Base-by-base conservation (phyloP, 2,888 invertebrate species). In the Latrodectus elegans region DNA sequence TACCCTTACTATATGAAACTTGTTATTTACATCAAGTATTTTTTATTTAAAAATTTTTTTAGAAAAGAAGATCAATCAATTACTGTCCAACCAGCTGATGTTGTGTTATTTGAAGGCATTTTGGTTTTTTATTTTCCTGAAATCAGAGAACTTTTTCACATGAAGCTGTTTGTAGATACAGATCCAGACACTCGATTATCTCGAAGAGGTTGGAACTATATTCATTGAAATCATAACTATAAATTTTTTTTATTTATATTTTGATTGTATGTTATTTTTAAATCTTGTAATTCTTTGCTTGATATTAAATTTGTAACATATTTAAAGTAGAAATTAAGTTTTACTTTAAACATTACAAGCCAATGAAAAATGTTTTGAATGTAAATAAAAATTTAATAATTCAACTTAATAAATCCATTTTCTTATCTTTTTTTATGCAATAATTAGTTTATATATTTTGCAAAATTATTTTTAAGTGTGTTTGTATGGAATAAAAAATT, bases 151-250 rank as follows among this genome's bases (percentile, higher is more conserved):
- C 93, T 99, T 87, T 99, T 99, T 93, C 97, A 99, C 93, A 99
- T 99, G 98, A 99, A 99, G 93, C 94, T 99, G 65, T 99, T 99
- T 93, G 99, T 99, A 6, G 99, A 99, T 92, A 99, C 99, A 0
- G 99, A 99, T 93, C 98, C 99, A 0, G 99, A 99, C 92, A 99
- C 98, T 0, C 94, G 99, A 91, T 94, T 99, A 38, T 98, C 99
- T 0, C 94, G 99, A 91, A 94, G 99, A 95, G 99, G 98, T 98
- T 6, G 38, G 38, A 38, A 38, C 6, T 38, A 38, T 38, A 6
- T 38, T 38, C 38, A 38, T 38, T 38, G 6, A 38, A 38, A 92
- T 22, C 22, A 22, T 22, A 22, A 22, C 22, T 22, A 22, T 22
- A 92, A 90, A 64, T 0, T 64, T 64, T 15, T 64, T 11, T n/a